Base-by-base conservation (phyloP, 2,113 vertebrate genomes). In the Chamaetylas fuelleborni region DNA sequence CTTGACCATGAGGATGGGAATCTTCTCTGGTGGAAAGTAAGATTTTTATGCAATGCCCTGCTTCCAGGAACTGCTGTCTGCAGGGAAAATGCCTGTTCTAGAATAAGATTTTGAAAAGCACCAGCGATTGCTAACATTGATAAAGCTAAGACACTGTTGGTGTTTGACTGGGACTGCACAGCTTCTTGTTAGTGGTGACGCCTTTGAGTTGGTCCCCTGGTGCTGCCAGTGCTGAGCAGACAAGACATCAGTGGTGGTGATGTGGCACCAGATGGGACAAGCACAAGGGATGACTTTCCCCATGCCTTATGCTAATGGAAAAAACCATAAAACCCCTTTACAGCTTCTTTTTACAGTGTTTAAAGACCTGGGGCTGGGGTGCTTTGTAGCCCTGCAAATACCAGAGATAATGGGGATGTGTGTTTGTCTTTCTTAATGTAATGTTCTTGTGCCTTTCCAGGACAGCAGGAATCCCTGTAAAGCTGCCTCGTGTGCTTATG, bases 121-220 rank as follows among this genome's bases (percentile, higher is more conserved):
- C 3, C 13, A 8, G 57, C 0, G 3, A 51, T 83, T 54, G 40
- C 38, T 62, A 19, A 7, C 0, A 2, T 9, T 67, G 64, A 71
- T 74, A 51, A 67, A 86, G 56, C 20, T 14, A 2, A 42, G 78
- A 1, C 8, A 0, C 38, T 43, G 16, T 8, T 33, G 26, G 18
- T 8, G 23, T 23, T 79, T 48, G 56, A 23, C 34, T 57, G 58
- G 60, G 57, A 9, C 70, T 14, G 28, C 40, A 17, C 31, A 85
- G 53, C 51, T 56, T 18, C 89, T 81, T 19, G n/a, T 57, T 47
- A 3, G 87, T 8, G 34, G 23, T 61, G 13, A 14, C 0, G 2
- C 25, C 69, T 77, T 45, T 7, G 67, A 8, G 67, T 25, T 72
- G 53, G 26, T 86, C 26, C 25, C 82, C 29, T 40, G 79, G 57